Conservation (phyloP, 2,888 invertebrate genomes). For the Pterostichus madidus region DNA sequence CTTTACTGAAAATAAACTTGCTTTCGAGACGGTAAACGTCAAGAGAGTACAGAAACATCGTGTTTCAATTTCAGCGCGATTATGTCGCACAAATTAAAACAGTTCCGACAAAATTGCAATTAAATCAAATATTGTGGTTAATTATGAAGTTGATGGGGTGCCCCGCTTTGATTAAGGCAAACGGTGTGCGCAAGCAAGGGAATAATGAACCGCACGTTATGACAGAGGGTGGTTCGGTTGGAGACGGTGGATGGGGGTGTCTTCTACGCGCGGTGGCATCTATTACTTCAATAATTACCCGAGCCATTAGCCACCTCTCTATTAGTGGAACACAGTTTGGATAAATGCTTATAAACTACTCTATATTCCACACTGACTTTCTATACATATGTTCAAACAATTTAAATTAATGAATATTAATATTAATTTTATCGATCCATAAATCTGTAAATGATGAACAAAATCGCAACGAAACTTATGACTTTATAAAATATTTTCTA, state of each 20-base stretch:
- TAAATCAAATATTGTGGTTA: slow-evolving; percentile 70
- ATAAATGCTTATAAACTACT: slow-evolving; percentile 29
- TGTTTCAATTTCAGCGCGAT: slow-evolving; percentile 68
- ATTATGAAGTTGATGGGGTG: slow-evolving; percentile 66
- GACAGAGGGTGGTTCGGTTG: background rate
- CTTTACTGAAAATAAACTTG: slow-evolving; percentile 15
- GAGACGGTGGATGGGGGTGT: slow-evolving; percentile 26
- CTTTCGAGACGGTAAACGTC: slow-evolving; percentile 25
- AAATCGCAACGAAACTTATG: too few relatives aligned
- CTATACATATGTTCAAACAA: background rate
- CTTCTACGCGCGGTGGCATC: slow-evolving; percentile 67
- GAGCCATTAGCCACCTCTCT: slow-evolving; percentile 68
- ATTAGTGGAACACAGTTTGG: slow-evolving; percentile 63
- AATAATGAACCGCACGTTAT: slow-evolving; percentile 57
- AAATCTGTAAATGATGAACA: too few relatives aligned
- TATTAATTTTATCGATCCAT: too few relatives aligned
- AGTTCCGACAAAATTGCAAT: slow-evolving; percentile 71
- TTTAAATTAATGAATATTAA: background rate
- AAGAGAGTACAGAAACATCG: slow-evolving; percentile 13
- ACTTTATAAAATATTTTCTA: too few relatives aligned
- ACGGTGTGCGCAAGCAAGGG: slow-evolving; percentile 50
- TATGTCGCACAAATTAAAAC: slow-evolving; percentile 71
- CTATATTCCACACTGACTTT: background rate
- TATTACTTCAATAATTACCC: slow-evolving; percentile 70
- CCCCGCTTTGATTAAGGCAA: slow-evolving; percentile 62